These are phyloP conservation scores for Eupristina koningsbergeri DNA, from an alignment of 1,140 invertebrate species.

Conservation along the genomic window DNA sequence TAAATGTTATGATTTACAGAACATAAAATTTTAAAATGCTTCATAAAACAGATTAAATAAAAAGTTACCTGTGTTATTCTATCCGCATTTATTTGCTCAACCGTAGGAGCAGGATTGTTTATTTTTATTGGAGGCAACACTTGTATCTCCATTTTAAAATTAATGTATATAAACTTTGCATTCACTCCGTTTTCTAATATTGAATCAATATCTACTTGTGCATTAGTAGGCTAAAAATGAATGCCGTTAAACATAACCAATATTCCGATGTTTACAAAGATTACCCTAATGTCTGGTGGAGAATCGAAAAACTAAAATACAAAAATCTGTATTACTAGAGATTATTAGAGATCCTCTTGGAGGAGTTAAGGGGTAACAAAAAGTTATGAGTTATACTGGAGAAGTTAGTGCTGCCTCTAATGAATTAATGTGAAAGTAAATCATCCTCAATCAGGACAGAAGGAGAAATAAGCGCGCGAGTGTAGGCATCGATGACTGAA, in stretches of 20 bases:
- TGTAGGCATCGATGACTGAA: constrained; percentile 82
- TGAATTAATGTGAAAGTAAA: too few species aligned
- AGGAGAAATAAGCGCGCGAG: too few species aligned
- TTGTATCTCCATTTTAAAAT: constrained; percentile 63
- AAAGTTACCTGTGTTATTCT: constrained; percentile 82
- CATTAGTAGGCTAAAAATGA: background rate
- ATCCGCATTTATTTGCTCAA: constrained; percentile 89
- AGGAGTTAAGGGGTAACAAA: too few species aligned
- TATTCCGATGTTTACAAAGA: too few species aligned
- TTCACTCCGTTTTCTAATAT: background rate
- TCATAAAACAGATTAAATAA: background rate
- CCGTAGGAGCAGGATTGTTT: constrained; percentile 80
- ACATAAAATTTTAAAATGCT: background rate
- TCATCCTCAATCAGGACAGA: too few species aligned
- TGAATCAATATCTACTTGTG: background rate
- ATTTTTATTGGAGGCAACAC: constrained; percentile 65
- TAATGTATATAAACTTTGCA: background rate
- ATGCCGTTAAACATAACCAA: background rate
- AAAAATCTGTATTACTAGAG: too few species aligned
- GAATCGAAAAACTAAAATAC: too few species aligned
- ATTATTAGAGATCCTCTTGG: too few species aligned
- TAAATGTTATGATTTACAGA: constrained; percentile 47
- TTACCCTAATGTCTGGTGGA: too few species aligned
- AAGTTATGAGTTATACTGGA: too few species aligned
- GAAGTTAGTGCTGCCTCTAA: too few species aligned